A percentile compares a stretch with the other conserved stretches of the same genome.
Conservation (phyloP, 2,888 invertebrate genomes). For the Pseudococcus longispinus region DNA sequence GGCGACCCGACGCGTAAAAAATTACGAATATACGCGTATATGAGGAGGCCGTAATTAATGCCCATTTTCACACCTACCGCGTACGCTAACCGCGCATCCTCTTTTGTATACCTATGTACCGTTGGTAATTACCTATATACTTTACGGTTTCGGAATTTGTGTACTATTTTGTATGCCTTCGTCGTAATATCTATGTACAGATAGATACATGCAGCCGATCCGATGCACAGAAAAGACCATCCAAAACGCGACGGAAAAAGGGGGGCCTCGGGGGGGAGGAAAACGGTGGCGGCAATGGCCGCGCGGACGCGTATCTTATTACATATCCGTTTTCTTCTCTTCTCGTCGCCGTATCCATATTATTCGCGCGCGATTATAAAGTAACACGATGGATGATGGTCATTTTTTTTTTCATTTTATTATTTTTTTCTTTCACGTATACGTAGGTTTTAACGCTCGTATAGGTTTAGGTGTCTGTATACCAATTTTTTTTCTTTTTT, state of each 20-base stretch:
- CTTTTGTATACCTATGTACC: slow-evolving; percentile 4
- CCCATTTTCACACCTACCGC: slow-evolving; percentile 28
- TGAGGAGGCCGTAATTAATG: slow-evolving; percentile 19
- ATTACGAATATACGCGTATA: slow-evolving; percentile 4
- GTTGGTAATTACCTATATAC: slow-evolving; percentile 6
- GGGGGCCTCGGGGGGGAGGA: background rate
- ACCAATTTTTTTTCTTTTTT: background rate
- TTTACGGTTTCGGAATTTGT: slow-evolving; percentile 11
- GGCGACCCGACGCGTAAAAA: slow-evolving; percentile 4
- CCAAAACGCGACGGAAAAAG: background rate
- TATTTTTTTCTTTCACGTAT: background rate
- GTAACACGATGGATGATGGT: background rate
- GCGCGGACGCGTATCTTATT: slow-evolving; percentile 9
- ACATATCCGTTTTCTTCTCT: slow-evolving; percentile 1
- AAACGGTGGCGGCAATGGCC: background rate
- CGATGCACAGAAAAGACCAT: background rate
- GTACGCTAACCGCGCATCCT: slow-evolving; percentile 7
- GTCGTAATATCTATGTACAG: background rate
- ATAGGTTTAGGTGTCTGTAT: background rate
- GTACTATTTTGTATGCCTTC: slow-evolving; percentile 11
- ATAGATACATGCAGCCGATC: background rate
- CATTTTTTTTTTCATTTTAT: background rate
- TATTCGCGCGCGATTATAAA: background rate
- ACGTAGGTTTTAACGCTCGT: background rate
- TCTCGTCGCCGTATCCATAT: background rate